Evolutionary conservation across 2,797 vertebrate species (phyloP), one percentile per base, ranked within the genome.

Genomic region (Xiphophorus birchmanni): DNA sequence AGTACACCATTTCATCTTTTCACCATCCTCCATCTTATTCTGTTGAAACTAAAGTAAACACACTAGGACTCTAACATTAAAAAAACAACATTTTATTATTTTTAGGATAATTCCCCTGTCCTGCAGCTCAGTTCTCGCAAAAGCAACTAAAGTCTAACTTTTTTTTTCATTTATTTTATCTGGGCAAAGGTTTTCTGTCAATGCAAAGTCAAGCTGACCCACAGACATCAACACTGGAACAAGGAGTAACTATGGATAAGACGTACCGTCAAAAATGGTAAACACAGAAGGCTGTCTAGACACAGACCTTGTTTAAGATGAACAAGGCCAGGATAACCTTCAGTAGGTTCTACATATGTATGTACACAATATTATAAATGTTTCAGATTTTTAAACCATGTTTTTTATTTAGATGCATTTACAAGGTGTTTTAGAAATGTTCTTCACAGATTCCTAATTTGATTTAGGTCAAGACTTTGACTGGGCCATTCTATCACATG

Each of bases 201-300:
- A 6, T 75, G 35, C 52, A n/a, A 82, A 77, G 69, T 40, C 56
- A 77, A 37, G 37, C 13, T 67, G 71, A 81, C 75, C 80, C 2
- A 18, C 29, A 77, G 35, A 8, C 45, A 35, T 67, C 54, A 63
- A 65, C 32, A 63, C 15, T 45, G 44, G 37, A 58, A 76, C 60
- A 56, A 10, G 8, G 40, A 35, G 75, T 17, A 26, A n/a, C 37
- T 35, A 37, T 47, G 47, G 58, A 82, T 67, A 29, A 74, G 71
- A 82, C 67, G 75, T 74, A 63, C 58, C 48, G 42, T 26, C 32
- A 4, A 58, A 26, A 2, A 77, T 4, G 44, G 75, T 65, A 82
- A 82, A 82, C 80, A 67, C 37, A 18, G 56, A 77, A 56, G 23
- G 54, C 18, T 67, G 71, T 77, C 69, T 65, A 60, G 80, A 82